phyloP scores from a whole-genome alignment of 1,140 invertebrate genomes.

The Lucilia sericata region DNA sequence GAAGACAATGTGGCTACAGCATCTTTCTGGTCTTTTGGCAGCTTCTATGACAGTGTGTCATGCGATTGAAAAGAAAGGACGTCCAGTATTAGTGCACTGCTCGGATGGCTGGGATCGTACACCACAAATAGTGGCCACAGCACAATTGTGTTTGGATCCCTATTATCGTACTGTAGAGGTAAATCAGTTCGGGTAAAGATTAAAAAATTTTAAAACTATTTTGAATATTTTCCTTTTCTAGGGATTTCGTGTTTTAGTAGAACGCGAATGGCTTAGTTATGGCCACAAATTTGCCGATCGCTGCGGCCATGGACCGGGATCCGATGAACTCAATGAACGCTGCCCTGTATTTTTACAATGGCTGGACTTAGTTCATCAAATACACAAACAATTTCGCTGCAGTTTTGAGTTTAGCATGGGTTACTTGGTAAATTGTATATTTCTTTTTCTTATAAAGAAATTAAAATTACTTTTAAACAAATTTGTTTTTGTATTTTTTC shows the following conservation, averaged over 20 bases:
- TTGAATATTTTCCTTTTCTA: conserved; percentile 64
- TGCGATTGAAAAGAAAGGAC: conserved; percentile 83
- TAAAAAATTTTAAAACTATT: neutral
- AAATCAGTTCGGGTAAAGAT: conserved; percentile 31
- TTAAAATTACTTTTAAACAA: neutral
- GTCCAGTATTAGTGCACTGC: conserved; percentile 95
- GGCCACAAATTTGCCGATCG: conserved; percentile 97
- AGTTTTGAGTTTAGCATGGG: conserved; percentile 95
- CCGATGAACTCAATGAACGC: conserved; percentile 88
- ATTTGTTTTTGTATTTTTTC: neutral
- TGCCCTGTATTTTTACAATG: conserved; percentile 98
- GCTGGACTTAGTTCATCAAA: conserved; percentile 96
- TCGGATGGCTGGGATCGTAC: conserved; percentile 98
- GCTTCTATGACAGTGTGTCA: conserved; percentile 84
- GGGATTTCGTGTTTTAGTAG: conserved; percentile 92
- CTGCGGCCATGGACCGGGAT: conserved; percentile 86
- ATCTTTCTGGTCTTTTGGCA: conserved; percentile 85
- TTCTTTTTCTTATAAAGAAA: neutral
- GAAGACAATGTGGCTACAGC: conserved; percentile 90
- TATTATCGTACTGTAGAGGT: conserved; percentile 93
- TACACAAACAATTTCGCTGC: conserved; percentile 89
- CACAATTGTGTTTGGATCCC: conserved; percentile 92
- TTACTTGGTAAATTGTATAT: conserved; percentile 80
- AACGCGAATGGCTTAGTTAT: conserved; percentile 96
- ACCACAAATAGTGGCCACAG: conserved; percentile 91